phyloP scores from a whole-genome alignment of 2,888 invertebrate species.

The Erebia epiphron region DNA sequence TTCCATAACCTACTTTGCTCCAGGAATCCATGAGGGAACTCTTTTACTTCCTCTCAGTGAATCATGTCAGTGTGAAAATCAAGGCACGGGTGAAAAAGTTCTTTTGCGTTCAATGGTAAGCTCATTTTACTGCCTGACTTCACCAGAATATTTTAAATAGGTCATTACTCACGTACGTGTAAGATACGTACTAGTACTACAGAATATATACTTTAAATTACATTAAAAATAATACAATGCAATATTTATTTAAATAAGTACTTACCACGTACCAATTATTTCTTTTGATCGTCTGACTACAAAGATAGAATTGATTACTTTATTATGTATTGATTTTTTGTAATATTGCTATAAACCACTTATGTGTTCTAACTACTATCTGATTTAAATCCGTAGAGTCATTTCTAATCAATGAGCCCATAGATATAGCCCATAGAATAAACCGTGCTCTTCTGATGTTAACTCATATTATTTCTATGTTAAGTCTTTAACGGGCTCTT shows the following conservation, averaged over 20 bases:
- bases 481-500: neutral
- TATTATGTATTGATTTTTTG: neutral
- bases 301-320: neutral
- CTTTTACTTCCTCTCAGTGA: slow-evolving; percentile 74
- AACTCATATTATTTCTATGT: neutral
- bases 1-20: slow-evolving; percentile 32
- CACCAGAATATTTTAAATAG: slow-evolving; percentile 12
- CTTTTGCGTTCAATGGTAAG: slow-evolving; percentile 75
- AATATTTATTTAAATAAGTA: no score
- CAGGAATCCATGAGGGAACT: slow-evolving; percentile 76
- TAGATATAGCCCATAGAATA: no score
- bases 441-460: no score
- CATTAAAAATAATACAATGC: no score
- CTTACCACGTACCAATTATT: no score
- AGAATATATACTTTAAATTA: no score
- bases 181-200: no score
- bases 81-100: slow-evolving; percentile 72
- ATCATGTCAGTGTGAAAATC: slow-evolving; percentile 72
- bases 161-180: neutral
- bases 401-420: no score
- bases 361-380: no score
- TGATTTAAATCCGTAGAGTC: no score
- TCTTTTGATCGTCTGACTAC: neutral
- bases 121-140: slow-evolving; percentile 14
- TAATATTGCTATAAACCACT: no score